phyloP scores from a whole-genome alignment of 53 echinoderm and acorn worm species.

The Luidia sarsii region DNA sequence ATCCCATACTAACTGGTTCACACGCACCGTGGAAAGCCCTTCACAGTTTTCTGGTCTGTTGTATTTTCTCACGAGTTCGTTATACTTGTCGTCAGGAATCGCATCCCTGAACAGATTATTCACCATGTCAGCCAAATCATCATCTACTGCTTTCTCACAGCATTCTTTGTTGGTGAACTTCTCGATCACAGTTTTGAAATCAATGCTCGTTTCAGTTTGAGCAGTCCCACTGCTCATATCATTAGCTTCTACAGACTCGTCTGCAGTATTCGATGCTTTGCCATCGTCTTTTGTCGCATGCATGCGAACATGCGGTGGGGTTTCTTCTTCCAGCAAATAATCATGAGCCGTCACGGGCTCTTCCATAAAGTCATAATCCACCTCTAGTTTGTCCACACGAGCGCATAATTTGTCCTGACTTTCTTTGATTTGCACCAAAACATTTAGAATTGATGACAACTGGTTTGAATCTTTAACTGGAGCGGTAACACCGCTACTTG shows the following conservation, averaged over 20 bases:
- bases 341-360: slow-evolving; percentile 8
- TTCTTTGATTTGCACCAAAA: slow-evolving; percentile 11
- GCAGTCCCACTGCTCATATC: background rate
- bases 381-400: slow-evolving; percentile 5
- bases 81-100: slow-evolving; percentile 40
- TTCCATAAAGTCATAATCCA: slow-evolving; percentile 1
- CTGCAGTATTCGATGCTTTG: slow-evolving; percentile 7
- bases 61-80: slow-evolving; percentile 27
- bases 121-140: slow-evolving; percentile 41
- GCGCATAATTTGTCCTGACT: slow-evolving; percentile 12
- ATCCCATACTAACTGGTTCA: slow-evolving; percentile 42
- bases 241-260: background rate
- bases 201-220: background rate
- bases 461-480: background rate
- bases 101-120: slow-evolving; percentile 49
- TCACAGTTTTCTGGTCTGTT: slow-evolving; percentile 42
- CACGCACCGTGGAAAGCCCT: slow-evolving; percentile 38
- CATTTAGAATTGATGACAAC: slow-evolving; percentile 1
- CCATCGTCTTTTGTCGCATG: background rate
- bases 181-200: slow-evolving; percentile 35
- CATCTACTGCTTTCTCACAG: slow-evolving; percentile 26
- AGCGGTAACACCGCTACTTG: background rate
- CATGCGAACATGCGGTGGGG: background rate
- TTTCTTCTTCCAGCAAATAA: background rate
- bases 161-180: slow-evolving; percentile 26